These are phyloP conservation scores for Drosophila leonis DNA, from an alignment of 2,888 invertebrate genomes.

Conservation along the genomic window DNA sequence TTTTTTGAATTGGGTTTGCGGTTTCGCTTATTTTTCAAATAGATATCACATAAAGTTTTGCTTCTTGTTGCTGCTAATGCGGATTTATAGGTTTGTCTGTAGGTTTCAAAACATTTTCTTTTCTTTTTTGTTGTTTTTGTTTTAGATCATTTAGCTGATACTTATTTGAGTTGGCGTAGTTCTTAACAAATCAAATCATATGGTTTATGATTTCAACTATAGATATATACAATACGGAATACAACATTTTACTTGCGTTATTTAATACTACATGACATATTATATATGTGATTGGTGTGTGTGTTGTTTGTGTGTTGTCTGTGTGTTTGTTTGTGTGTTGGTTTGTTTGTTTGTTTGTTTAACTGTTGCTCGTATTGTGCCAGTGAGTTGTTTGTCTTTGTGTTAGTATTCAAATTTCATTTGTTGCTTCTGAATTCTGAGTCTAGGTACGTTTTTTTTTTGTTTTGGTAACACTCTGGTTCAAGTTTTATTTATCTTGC, in stretches of 20 bases:
- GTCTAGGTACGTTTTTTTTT: constrained; percentile 62
- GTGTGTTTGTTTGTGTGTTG: constrained; percentile 24
- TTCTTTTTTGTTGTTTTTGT: no score
- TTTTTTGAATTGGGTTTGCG: constrained; percentile 34
- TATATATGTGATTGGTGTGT: constrained; percentile 15
- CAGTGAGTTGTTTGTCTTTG: constrained; percentile 11
- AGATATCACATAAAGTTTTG: constrained; percentile 73
- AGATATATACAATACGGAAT: constrained; percentile 31
- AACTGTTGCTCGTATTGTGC: constrained; percentile 37
- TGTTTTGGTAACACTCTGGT: constrained; percentile 41
- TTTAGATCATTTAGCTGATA: constrained; percentile 8
- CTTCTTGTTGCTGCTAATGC: constrained; percentile 59
- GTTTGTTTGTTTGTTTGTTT: constrained; percentile 26
- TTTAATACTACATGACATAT: constrained; percentile 40
- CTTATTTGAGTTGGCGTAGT: constrained; percentile 40
- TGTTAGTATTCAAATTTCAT: constrained; percentile 43
- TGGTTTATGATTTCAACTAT: constrained; percentile 21
- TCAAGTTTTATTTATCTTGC: constrained; percentile 6
- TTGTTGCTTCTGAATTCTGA: constrained; percentile 41
- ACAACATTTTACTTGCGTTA: constrained; percentile 23
- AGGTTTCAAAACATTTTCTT: constrained; percentile 19
- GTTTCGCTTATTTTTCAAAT: constrained; percentile 74
- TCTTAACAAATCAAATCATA: constrained; percentile 24
- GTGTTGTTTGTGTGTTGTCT: constrained; percentile 25
- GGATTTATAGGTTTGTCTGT: constrained; percentile 49